phyloP scores from a whole-genome alignment of 2,113 vertebrate species.

The Hiodon tergisus region DNA sequence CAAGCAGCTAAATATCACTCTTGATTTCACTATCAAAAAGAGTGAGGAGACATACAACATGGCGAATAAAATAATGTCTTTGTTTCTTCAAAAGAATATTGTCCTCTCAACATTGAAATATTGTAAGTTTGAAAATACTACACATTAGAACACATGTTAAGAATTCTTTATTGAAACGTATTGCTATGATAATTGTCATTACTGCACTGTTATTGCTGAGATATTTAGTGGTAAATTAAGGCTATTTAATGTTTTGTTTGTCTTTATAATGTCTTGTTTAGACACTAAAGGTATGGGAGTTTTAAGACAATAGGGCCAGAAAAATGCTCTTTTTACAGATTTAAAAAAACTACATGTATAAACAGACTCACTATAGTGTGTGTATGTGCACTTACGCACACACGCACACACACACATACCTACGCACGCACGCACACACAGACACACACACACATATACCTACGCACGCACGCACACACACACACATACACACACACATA shows the following conservation, averaged over 20 bases:
- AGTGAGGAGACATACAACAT: slow-evolving; percentile 33
- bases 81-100: slow-evolving; percentile 30
- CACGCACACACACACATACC: too few relatives aligned
- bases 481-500: too few relatives aligned
- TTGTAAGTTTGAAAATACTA: slow-evolving; percentile 64
- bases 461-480: too few relatives aligned
- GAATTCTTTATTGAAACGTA: slow-evolving; percentile 66
- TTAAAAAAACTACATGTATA: slow-evolving; percentile 43
- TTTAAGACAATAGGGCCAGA: slow-evolving; percentile 61
- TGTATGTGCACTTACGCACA: slow-evolving; percentile 57
- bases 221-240: slow-evolving; percentile 87
- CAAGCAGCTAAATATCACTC: slow-evolving; percentile 60
- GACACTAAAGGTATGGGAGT: slow-evolving; percentile 83
- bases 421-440: too few relatives aligned
- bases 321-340: slow-evolving; percentile 67
- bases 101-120: slow-evolving; percentile 37
- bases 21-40: slow-evolving; percentile 46
- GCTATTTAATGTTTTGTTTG: slow-evolving; percentile 84
- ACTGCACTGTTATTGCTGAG: slow-evolving; percentile 86
- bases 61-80: slow-evolving; percentile 22
- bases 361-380: slow-evolving; percentile 39
- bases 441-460: too few relatives aligned
- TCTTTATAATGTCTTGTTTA: slow-evolving; percentile 72
- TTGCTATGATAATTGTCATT: slow-evolving; percentile 72
- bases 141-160: slow-evolving; percentile 76